phyloP scores from a whole-genome alignment of 2,797 vertebrate species.

The Bufotes viridis region DNA sequence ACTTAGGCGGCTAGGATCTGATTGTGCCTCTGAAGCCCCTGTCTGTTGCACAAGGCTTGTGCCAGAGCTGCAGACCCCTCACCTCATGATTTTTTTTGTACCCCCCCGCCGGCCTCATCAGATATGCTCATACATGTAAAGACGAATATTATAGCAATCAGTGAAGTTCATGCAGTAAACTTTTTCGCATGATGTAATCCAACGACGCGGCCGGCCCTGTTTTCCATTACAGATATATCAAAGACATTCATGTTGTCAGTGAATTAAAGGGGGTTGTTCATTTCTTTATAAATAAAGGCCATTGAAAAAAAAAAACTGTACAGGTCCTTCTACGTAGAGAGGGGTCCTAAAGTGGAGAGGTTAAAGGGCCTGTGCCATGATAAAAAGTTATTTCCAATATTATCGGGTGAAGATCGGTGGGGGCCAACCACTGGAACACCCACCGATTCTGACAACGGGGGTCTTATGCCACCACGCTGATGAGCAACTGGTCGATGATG shows the following conservation, averaged over 20 bases:
- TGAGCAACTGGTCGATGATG: too few species aligned
- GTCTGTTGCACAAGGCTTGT: constrained; percentile 34
- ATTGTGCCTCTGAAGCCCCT: constrained; percentile 38
- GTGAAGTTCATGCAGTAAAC: neutral
- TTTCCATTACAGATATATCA: constrained; percentile 1
- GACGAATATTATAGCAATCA: constrained; percentile 10
- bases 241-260: neutral
- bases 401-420: too few species aligned
- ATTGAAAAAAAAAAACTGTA: neutral
- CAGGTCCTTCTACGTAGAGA: neutral
- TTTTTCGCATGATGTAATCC: constrained; percentile 22
- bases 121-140: constrained; percentile 14
- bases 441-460: too few species aligned
- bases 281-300: neutral
- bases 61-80: constrained; percentile 15
- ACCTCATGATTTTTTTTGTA: neutral
- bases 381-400: too few species aligned
- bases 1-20: constrained; percentile 54
- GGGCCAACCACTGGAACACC: too few species aligned
- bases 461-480: too few species aligned
- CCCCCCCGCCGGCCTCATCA: neutral
- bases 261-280: neutral
- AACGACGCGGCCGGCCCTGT: neutral
- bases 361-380: too few species aligned
- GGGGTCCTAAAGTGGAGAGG: neutral